Percentiles rank a stretch among this genome's conserved stretches.
Evolutionary conservation across 2,888 invertebrate genomes (phyloP).

Genomic region (Pollenia amentaria): DNA sequence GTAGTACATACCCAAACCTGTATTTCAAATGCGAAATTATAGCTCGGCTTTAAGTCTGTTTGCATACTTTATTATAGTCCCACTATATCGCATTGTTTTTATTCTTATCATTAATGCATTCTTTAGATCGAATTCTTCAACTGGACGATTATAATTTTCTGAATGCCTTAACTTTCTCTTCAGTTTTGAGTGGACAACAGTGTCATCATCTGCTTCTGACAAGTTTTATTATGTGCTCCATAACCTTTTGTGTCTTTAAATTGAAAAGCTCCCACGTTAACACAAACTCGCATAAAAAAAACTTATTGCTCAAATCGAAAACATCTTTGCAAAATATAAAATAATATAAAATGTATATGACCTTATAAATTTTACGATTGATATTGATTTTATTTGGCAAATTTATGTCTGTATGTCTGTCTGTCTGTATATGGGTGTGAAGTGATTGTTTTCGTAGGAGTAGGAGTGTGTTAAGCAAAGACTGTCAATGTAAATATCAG

Average conservation of each 20-base stretch:
- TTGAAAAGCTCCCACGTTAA: conserved; percentile 9
- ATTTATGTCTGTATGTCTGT: not conserved
- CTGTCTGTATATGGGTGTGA: not conserved
- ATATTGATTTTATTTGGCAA: conserved; percentile 45
- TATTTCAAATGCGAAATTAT: no score
- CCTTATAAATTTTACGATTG: conserved; percentile 34
- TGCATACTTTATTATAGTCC: no score
- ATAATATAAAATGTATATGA: conserved; percentile 22
- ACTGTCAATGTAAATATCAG: conserved; percentile 25
- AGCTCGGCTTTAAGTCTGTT: no score
- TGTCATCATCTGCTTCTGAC: conserved; percentile 5
- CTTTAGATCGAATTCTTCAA: no score
- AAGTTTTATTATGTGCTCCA: not conserved
- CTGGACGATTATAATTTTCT: no score
- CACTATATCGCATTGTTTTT: no score
- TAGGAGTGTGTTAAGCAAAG: conserved; percentile 3
- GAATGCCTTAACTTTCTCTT: no score
- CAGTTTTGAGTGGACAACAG: not conserved
- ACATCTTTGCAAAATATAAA: conserved; percentile 19
- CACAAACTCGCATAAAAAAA: not conserved
- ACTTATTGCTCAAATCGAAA: conserved; percentile 6
- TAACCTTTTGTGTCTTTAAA: not conserved
- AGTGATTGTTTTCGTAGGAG: not conserved
- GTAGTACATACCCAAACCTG: no score
- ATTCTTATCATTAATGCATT: no score